Base-by-base conservation (phyloP, 2,888 invertebrate species). In the Phania funesta region DNA sequence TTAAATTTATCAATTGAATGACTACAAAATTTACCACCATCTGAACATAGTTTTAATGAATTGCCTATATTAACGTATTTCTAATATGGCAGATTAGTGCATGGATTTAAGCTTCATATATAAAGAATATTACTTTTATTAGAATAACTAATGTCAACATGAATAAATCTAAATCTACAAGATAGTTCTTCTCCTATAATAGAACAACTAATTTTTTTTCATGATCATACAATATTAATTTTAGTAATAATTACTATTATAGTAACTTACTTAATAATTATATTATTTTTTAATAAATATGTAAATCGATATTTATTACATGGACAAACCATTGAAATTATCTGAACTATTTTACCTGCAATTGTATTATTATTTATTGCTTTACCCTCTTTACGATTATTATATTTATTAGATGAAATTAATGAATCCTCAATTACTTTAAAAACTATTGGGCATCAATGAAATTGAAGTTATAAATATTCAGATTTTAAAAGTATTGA, bases 21-120 rank as follows among this genome's bases (percentile, higher is more conserved):
- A 93, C 89, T 92, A 0, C 93, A 93, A 92, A 91, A 91, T 87
- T 86, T 91, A 7, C 93, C 93, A 0, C 93, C 93, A 5, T 89
- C 92, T 64, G 93, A n/a, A n/a, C n/a, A n/a, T n/a, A n/a, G n/a
- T n/a, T n/a, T n/a, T n/a, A n/a, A n/a, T n/a, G n/a, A n/a, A 93
- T 82, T 93, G 67, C 93, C 93, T 84, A 90, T 92, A 91, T 89
- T 93, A 91, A 91, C 91, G 89, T 92, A 92, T 85, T 93, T 93
- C 93, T 93, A 93, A 93, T 93, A 92, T 93, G 93, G 91, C 92
- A 92, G 92, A 92, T 85, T 91, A 92, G 91, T 92, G 92, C 92
- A 92, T 93, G 93, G 92, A 93, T 92, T 94, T 94, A 94, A 94
- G 92, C 92, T 92, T 91, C 93, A 93, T 93, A 92, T 91, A 93